A percentile compares a stretch with the other conserved stretches of the same genome.
Conservation (phyloP, 2,888 invertebrate genomes). For the Lycaena phlaeas region DNA sequence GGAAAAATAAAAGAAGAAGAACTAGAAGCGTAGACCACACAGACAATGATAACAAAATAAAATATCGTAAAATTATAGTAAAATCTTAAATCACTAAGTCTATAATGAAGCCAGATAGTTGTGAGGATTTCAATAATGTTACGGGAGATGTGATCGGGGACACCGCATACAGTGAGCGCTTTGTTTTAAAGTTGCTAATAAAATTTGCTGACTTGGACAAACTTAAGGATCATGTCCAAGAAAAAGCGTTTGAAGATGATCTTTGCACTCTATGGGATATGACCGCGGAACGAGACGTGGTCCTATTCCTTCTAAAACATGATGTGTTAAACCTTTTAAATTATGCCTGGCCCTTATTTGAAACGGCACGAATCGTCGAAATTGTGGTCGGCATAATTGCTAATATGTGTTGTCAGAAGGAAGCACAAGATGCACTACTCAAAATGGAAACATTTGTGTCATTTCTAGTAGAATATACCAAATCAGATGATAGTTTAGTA, state of each 20-base stretch:
- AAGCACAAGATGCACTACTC: constrained; percentile 72
- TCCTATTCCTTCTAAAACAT: constrained; percentile 77
- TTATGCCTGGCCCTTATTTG: constrained; percentile 68
- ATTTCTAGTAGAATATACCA: constrained; percentile 68
- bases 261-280: constrained; percentile 89
- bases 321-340: constrained; percentile 78
- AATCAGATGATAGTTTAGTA: constrained; percentile 79
- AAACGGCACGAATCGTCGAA: constrained; percentile 80
- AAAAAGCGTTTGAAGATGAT: constrained; percentile 78
- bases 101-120: constrained; percentile 33
- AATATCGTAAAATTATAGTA: not conserved
- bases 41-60: too few species aligned
- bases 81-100: not conserved
- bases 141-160: constrained; percentile 86
- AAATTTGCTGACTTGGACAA: constrained; percentile 70
- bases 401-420: constrained; percentile 83
- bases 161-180: constrained; percentile 84
- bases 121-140: constrained; percentile 32
- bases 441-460: constrained; percentile 71
- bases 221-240: constrained; percentile 68
- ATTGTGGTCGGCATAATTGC: constrained; percentile 88
- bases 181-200: constrained; percentile 79
- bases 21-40: too few species aligned
- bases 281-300: constrained; percentile 85
- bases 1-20: too few species aligned